Evolutionary conservation across 2,113 vertebrate species (phyloP).

Genomic region (Peromyscus polionotus): DNA sequence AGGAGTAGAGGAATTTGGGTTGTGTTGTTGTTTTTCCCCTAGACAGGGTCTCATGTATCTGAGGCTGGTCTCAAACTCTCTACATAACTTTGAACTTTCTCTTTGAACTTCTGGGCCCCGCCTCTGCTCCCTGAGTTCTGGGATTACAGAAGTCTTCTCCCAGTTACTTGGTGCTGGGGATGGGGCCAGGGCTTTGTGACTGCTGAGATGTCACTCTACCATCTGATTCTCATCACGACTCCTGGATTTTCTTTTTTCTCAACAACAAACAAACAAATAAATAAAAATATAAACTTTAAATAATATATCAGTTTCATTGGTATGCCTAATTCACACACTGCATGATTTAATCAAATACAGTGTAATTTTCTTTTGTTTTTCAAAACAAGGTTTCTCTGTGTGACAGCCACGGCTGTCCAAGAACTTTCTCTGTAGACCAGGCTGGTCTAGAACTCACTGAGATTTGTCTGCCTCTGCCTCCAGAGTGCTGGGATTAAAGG

Average conservation of each 20-base stretch:
- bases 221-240: not conserved
- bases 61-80: not conserved
- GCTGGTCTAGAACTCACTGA: too few relatives aligned
- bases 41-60: accelerated
- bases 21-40: not conserved
- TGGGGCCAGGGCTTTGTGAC: not conserved
- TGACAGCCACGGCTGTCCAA: too few relatives aligned
- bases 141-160: not conserved
- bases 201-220: not conserved
- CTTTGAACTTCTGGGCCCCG: not conserved
- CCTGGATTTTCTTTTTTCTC: not conserved
- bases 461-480: too few relatives aligned
- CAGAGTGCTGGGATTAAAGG: too few relatives aligned
- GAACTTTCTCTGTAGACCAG: too few relatives aligned
- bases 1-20: not conserved
- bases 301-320: not conserved
- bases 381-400: too few relatives aligned
- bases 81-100: not conserved
- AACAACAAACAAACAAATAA: not conserved
- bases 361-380: not conserved
- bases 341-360: not conserved
- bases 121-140: not conserved
- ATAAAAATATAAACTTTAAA: not conserved
- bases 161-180: not conserved
- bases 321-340: not conserved